Evolutionary conservation across 2,888 invertebrate genomes (phyloP).

Genomic region (Diaperis boleti): DNA sequence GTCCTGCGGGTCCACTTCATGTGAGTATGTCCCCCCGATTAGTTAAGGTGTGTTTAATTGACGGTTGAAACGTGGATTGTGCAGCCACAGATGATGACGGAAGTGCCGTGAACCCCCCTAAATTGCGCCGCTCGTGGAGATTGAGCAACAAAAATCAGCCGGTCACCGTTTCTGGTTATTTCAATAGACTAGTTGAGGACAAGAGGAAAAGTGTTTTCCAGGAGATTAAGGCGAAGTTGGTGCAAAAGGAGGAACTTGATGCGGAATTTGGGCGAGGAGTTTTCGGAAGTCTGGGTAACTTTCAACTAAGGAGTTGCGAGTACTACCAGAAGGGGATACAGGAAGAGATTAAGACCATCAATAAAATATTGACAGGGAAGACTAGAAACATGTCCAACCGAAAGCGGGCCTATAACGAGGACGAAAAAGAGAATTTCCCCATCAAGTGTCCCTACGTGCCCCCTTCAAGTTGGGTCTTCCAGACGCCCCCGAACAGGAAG

Average conservation of each 20-base stretch:
- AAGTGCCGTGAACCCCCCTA: slow-evolving; percentile 1
- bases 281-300: not conserved
- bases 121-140: slow-evolving; percentile 17
- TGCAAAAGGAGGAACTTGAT: not conserved
- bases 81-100: slow-evolving; percentile 5
- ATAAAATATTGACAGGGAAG: slow-evolving; percentile 7
- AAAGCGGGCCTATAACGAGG: slow-evolving; percentile 10
- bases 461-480: slow-evolving; percentile 35
- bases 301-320: not conserved
- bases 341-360: slow-evolving; percentile 18
- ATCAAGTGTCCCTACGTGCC: slow-evolving; percentile 38
- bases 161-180: slow-evolving; percentile 5
- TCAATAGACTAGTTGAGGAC: not conserved
- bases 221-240: slow-evolving; percentile 19
- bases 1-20: not conserved
- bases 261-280: not conserved
- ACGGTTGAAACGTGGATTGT: not conserved
- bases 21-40: slow-evolving; percentile 1
- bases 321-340: slow-evolving; percentile 2
- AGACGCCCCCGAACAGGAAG: slow-evolving; percentile 41
- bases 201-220: slow-evolving; percentile 20
- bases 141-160: slow-evolving; percentile 14
- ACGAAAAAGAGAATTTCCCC: slow-evolving; percentile 33
- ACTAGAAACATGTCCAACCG: slow-evolving; percentile 10
- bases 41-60: not conserved